phyloP scores from a whole-genome alignment of 2,797 vertebrate genomes.

The Cetoscarus ocellatus region DNA sequence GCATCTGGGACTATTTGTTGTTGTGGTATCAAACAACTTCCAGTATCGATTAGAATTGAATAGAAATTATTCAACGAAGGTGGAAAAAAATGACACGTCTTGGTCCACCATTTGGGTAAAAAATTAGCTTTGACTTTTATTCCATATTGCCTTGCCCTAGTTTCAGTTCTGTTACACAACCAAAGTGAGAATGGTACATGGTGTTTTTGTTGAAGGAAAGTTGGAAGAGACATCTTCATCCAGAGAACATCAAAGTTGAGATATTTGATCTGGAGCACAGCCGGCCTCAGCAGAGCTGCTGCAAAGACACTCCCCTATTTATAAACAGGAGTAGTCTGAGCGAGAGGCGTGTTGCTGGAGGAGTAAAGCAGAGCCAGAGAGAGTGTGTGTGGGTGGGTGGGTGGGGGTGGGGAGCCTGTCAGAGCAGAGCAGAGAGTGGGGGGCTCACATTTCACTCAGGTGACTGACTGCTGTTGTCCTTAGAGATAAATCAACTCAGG shows the following conservation, averaged over 20 bases:
- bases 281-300: conserved; percentile 70
- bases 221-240: conserved; percentile 58
- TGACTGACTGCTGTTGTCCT: conserved; percentile 72
- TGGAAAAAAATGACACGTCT: no score
- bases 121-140: no score
- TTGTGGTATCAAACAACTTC: no score
- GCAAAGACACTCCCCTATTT: conserved; percentile 83
- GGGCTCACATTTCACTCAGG: conserved; percentile 75
- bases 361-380: conserved; percentile 58
- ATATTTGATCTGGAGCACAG: conserved; percentile 77
- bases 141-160: no score
- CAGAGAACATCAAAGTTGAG: conserved; percentile 73
- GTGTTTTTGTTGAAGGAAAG: conserved; percentile 55
- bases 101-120: no score
- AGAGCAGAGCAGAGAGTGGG: conserved; percentile 46
- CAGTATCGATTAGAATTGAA: no score
- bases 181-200: background rate
- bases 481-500: conserved; percentile 54
- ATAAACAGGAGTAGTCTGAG: conserved; percentile 78
- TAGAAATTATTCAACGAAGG: no score
- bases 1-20: no score
- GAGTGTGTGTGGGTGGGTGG: conserved; percentile 29
- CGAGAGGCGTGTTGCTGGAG: conserved; percentile 58
- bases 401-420: conserved; percentile 63
- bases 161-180: conserved; percentile 14